Percentiles rank a stretch among this genome's conserved stretches.
Evolutionary conservation across 1,140 invertebrate genomes (phyloP).

Genomic region (Hetaerina americana): DNA sequence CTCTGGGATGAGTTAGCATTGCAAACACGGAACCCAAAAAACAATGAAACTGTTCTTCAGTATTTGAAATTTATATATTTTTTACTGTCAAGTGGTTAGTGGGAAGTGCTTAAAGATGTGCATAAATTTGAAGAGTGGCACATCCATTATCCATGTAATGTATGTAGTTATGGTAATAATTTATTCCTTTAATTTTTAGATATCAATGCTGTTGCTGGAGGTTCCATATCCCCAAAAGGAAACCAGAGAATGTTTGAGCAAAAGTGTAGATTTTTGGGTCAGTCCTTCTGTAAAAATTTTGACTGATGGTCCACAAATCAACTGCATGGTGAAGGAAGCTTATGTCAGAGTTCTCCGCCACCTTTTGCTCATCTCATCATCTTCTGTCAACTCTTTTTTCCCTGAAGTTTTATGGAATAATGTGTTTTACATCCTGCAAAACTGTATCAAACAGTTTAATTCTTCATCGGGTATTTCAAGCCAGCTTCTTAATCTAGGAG

Average conservation of each 20-base stretch:
- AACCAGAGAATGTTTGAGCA: not conserved
- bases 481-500: not conserved
- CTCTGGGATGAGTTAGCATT: too few species aligned
- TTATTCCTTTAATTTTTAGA: too few species aligned
- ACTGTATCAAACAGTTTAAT: not conserved
- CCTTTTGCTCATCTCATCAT: not conserved
- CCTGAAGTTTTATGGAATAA: not conserved
- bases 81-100: too few species aligned
- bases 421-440: not conserved
- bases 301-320: not conserved
- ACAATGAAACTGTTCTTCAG: too few species aligned
- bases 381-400: not conserved
- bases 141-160: too few species aligned
- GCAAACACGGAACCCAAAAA: too few species aligned
- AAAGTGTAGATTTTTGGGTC: not conserved
- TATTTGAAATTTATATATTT: too few species aligned
- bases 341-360: not conserved
- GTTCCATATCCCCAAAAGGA: not conserved
- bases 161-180: too few species aligned
- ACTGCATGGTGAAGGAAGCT: not conserved
- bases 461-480: not conserved
- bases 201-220: not conserved
- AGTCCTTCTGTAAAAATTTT: not conserved
- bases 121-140: too few species aligned
- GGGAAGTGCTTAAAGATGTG: too few species aligned